phyloP scores from a whole-genome alignment of 2,888 invertebrate genomes.

The Mythimna lalbum region DNA sequence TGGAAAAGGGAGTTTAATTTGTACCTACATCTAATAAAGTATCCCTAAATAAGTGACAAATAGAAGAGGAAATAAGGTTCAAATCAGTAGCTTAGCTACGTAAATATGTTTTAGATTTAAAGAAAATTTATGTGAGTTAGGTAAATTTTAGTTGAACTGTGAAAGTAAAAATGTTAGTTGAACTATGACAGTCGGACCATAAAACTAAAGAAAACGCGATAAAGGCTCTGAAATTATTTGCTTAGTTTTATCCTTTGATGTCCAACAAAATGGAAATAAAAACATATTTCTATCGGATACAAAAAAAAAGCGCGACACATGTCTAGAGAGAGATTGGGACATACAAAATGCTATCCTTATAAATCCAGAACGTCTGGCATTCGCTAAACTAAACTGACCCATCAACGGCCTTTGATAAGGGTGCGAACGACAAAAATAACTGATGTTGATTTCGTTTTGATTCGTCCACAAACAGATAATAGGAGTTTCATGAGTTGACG shows the following conservation, averaged over 20 bases:
- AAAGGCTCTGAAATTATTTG: not conserved
- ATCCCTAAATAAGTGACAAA: conserved; percentile 37
- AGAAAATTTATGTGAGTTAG: not conserved
- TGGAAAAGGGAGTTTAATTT: conserved; percentile 28
- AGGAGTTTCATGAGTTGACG: conserved; percentile 84
- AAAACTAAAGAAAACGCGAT: not conserved
- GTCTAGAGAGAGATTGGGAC: conserved; percentile 17
- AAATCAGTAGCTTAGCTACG: not conserved
- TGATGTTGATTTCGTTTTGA: conserved; percentile 89
- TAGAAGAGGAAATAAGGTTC: conserved; percentile 16
- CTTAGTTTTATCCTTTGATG: conserved; percentile 8
- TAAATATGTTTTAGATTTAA: conserved; percentile 14
- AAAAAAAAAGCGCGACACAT: conserved; percentile 24
- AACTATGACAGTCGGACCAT: not conserved
- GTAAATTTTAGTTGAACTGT: not conserved
- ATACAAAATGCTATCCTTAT: conserved; percentile 33
- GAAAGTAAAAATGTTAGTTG: not conserved
- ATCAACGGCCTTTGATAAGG: conserved; percentile 82
- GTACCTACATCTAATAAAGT: conserved; percentile 34
- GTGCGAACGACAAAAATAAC: conserved; percentile 85
- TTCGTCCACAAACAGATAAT: conserved; percentile 85
- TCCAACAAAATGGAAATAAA: conserved; percentile 22
- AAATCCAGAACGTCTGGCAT: conserved; percentile 40
- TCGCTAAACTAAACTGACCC: conserved; percentile 72
- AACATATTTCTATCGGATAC: conserved; percentile 3